Percentiles rank a stretch among this genome's conserved stretches.
Evolutionary conservation across 2,888 invertebrate genomes (phyloP).

Genomic region (Brachynemurus nebulosus): DNA sequence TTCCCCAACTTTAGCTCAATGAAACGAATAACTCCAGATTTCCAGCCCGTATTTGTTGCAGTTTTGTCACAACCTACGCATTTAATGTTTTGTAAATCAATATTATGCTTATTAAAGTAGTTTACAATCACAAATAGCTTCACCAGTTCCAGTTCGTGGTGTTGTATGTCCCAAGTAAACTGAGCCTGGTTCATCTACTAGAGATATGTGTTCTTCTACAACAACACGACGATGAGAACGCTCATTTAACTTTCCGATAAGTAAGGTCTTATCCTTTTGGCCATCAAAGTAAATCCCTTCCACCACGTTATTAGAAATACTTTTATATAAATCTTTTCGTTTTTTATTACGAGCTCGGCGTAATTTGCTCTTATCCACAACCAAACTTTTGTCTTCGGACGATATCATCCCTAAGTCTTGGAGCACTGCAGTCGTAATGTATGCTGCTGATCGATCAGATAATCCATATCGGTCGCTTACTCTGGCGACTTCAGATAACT

Average conservation of each 20-base stretch:
- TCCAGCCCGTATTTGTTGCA: too few relatives aligned
- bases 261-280: conserved; percentile 8
- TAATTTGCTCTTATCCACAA: conserved; percentile 18
- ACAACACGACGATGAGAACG: conserved; percentile 5
- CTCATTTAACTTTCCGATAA: conserved; percentile 1
- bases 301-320: neutral
- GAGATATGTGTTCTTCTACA: conserved; percentile 10
- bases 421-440: conserved; percentile 13
- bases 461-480: conserved; percentile 13
- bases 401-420: conserved; percentile 15
- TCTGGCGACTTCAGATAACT: conserved; percentile 7
- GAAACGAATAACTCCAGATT: neutral
- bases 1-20: neutral
- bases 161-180: conserved; percentile 9
- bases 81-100: too few relatives aligned
- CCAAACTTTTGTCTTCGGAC: conserved; percentile 11
- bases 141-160: neutral
- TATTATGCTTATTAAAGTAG: too few relatives aligned
- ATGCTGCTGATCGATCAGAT: conserved; percentile 15
- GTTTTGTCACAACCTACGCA: too few relatives aligned
- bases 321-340: neutral
- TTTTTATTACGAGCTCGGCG: conserved; percentile 11
- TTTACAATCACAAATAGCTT: too few relatives aligned
- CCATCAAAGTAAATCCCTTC: conserved; percentile 10
- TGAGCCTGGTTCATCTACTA: conserved; percentile 7